Evolutionary conservation across 2,888 invertebrate species (phyloP).

Genomic region (Axea sp.): DNA sequence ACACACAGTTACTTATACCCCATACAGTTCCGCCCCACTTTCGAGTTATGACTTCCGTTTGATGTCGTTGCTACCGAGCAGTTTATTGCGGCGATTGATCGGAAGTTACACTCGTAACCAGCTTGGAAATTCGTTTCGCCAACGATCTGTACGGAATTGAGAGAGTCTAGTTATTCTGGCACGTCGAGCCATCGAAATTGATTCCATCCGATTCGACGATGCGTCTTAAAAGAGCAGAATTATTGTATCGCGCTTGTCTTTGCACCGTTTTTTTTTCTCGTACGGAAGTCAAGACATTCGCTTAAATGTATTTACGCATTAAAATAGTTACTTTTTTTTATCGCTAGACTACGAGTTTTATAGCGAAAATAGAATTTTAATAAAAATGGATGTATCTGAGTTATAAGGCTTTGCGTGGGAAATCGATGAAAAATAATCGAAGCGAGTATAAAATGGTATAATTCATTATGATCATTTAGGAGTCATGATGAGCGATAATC

Average conservation of each 20-base stretch:
- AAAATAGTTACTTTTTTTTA: too few relatives aligned
- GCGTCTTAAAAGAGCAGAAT: conserved; percentile 35
- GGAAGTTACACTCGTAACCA: conserved; percentile 61
- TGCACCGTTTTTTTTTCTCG: conserved; percentile 6
- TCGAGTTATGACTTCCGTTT: conserved; percentile 60
- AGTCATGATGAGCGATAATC: too few relatives aligned
- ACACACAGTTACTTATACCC: conserved; percentile 47
- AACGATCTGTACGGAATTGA: conserved; percentile 45
- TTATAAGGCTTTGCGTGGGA: too few relatives aligned
- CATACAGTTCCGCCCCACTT: conserved; percentile 48
- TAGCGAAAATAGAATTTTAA: too few relatives aligned
- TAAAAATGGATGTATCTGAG: too few relatives aligned
- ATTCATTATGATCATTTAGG: too few relatives aligned
- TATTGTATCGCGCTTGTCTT: conserved; percentile 37
- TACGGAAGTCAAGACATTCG: too few relatives aligned
- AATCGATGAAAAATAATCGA: too few relatives aligned
- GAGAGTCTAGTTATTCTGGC: conserved; percentile 53
- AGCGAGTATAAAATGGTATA: too few relatives aligned
- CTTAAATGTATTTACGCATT: too few relatives aligned
- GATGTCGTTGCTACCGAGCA: conserved; percentile 53
- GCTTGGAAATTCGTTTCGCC: conserved; percentile 58
- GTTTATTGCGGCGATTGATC: conserved; percentile 60
- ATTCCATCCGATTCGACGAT: conserved; percentile 48
- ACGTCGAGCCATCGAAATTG: conserved; percentile 49
- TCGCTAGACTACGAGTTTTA: too few relatives aligned